Conservation (phyloP, 2,888 invertebrate species). For the Hydraecia micacea region DNA sequence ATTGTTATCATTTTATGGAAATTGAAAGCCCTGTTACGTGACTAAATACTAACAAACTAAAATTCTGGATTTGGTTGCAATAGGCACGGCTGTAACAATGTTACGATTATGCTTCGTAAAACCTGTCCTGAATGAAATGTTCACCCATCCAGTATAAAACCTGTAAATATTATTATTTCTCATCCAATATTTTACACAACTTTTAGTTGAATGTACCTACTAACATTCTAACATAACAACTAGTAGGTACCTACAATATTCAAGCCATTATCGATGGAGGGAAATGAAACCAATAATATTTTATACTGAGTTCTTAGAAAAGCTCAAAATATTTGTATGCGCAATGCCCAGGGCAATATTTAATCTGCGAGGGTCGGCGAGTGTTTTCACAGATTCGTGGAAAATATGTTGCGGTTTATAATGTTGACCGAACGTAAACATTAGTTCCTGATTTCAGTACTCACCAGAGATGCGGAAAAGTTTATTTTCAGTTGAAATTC, state of each 20-base stretch:
- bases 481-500: slow-evolving; percentile 29
- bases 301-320: slow-evolving; percentile 14
- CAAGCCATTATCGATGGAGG: not conserved
- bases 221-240: not conserved
- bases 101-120: slow-evolving; percentile 24
- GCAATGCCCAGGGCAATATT: slow-evolving; percentile 21
- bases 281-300: slow-evolving; percentile 1
- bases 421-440: slow-evolving; percentile 49
- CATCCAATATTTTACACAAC: not conserved
- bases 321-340: slow-evolving; percentile 21
- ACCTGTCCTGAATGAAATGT: slow-evolving; percentile 8
- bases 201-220: not conserved
- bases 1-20: slow-evolving; percentile 34
- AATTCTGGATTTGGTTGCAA: not conserved
- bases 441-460: slow-evolving; percentile 19
- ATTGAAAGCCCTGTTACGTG: slow-evolving; percentile 31
- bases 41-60: slow-evolving; percentile 24
- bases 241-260: not conserved
- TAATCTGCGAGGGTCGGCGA: slow-evolving; percentile 4
- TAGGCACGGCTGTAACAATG: not conserved
- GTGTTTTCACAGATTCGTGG: slow-evolving; percentile 41
- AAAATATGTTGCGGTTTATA: slow-evolving; percentile 38
- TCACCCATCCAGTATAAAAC: not conserved
- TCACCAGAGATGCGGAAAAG: slow-evolving; percentile 18
- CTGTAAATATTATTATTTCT: slow-evolving; percentile 20